A percentile compares a stretch with the other conserved stretches of the same genome.
Evolutionary conservation across 2,113 vertebrate genomes (phyloP).

Genomic region (Chaenogobius annularis): DNA sequence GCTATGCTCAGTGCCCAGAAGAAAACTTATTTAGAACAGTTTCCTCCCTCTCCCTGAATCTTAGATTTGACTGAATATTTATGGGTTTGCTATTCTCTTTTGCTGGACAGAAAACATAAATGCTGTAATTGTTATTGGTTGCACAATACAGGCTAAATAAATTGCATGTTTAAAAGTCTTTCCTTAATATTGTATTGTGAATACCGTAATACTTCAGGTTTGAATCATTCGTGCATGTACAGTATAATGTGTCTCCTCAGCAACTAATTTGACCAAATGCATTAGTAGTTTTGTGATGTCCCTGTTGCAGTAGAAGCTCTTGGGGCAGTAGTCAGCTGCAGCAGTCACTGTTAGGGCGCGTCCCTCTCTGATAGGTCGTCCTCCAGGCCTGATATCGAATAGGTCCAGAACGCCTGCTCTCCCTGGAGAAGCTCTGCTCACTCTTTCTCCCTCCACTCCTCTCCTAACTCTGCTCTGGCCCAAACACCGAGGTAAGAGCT

Average conservation of each 20-base stretch:
- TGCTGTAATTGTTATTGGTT: neutral
- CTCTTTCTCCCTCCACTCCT: slow-evolving; percentile 28
- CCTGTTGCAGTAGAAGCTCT: slow-evolving; percentile 45
- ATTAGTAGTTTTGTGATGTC: slow-evolving; percentile 14
- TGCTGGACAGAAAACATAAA: neutral
- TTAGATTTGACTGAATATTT: neutral
- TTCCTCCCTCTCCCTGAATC: neutral
- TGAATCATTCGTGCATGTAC: neutral
- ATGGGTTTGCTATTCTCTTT: neutral
- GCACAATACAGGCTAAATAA: neutral
- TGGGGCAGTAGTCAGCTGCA: slow-evolving; percentile 53
- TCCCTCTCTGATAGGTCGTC: slow-evolving; percentile 61
- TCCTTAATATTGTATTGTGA: neutral
- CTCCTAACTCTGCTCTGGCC: slow-evolving; percentile 28
- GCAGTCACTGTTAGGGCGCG: slow-evolving; percentile 64
- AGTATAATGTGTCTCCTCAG: no score
- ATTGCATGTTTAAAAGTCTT: neutral
- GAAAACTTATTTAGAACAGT: neutral
- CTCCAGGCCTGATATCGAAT: slow-evolving; percentile 59
- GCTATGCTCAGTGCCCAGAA: neutral
- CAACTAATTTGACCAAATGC: neutral
- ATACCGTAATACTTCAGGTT: neutral
- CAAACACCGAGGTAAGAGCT: slow-evolving; percentile 57
- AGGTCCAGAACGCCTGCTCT: slow-evolving; percentile 58
- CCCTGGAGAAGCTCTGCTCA: slow-evolving; percentile 49